phyloP scores from a whole-genome alignment of 2,797 vertebrate species.

The Rhinophrynus dorsalis region DNA sequence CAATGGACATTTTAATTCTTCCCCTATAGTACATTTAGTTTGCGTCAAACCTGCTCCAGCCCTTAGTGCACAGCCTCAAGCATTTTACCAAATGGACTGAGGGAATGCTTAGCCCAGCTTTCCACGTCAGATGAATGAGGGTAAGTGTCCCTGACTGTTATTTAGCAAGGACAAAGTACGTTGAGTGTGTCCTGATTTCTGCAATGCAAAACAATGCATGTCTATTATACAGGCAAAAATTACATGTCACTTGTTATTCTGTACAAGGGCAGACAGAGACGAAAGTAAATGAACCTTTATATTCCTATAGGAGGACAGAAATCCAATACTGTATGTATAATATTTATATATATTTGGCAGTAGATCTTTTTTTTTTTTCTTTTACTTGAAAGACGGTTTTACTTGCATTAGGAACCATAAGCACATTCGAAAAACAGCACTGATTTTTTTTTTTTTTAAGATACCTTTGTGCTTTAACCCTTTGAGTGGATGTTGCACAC shows the following conservation, averaged over 20 bases:
- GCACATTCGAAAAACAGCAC: slow-evolving; percentile 13
- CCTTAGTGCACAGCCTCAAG: too few species aligned
- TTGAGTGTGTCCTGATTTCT: slow-evolving; percentile 5
- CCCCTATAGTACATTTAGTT: too few species aligned
- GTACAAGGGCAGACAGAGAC: slow-evolving; percentile 1
- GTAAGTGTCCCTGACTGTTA: not conserved
- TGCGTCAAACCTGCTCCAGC: too few species aligned
- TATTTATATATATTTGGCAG: not conserved
- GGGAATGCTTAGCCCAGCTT: not conserved
- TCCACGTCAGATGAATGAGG: not conserved
- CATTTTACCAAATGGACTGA: too few species aligned
- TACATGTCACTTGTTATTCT: not conserved
- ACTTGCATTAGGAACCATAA: slow-evolving; percentile 6
- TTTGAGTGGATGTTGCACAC: too few species aligned
- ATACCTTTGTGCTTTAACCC: slow-evolving; percentile 9
- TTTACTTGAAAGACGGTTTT: not conserved
- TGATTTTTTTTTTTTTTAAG: not conserved
- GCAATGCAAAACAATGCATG: slow-evolving; percentile 9
- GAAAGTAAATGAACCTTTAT: slow-evolving; percentile 5
- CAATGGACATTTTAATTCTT: too few species aligned
- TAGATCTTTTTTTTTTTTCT: not conserved
- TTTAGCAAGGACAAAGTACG: slow-evolving; percentile 17
- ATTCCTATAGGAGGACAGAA: not conserved
- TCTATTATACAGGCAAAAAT: not conserved
- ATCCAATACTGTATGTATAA: not conserved